Evolutionary conservation across 2,888 invertebrate species (phyloP), one percentile per base, ranked within the genome.

Genomic region (Thelaira solivaga): DNA sequence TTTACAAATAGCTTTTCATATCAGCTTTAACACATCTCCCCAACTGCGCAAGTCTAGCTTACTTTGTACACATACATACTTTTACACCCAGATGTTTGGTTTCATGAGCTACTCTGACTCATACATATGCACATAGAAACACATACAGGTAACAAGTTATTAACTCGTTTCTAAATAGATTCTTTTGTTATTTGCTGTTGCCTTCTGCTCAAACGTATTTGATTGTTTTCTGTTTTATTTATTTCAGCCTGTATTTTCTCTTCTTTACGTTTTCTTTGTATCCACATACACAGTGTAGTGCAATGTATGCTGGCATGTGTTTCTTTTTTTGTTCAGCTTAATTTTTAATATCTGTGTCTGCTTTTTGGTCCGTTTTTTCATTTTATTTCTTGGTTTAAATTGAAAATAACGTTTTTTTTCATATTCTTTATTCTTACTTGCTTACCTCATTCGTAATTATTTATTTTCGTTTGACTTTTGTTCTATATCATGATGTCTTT

Each of bases 401-500:
- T 75, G 51, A 64, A 72, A 72, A 68, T 69, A 75, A 72, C 69
- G 75, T 68, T 72, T 77, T 72, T 49, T 64, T 49, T 68, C 29
- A 10, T 68, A 24, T 13, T 62, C 36, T 26, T 34, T n/a, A 24
- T 16, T 61, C 55, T 34, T 57, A 11, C n/a, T 61, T 49, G 53
- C 29, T 64, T 65, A 49, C 43, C 68, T 69, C 55, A 49, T 65
- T 74, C 67, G 55, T 6, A 34, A 34, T 62, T 18, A 53, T 62
- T 47, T 62, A 59, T 69, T 20, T 24, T 64, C 18, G 36, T 43
- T 62, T 73, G 67, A 62, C 73, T 62, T 72, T 62, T 67, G 72
- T 41, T 68, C 73, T 77, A 62, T 69, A 65, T 73, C 49, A 64
- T 68, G n/a, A n/a, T n/a, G 68, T 59, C 59, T 65, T 74, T 24